These are phyloP conservation scores for Cynocephalus volans DNA, from an alignment of 2,113 vertebrate genomes.

Conservation along the genomic window DNA sequence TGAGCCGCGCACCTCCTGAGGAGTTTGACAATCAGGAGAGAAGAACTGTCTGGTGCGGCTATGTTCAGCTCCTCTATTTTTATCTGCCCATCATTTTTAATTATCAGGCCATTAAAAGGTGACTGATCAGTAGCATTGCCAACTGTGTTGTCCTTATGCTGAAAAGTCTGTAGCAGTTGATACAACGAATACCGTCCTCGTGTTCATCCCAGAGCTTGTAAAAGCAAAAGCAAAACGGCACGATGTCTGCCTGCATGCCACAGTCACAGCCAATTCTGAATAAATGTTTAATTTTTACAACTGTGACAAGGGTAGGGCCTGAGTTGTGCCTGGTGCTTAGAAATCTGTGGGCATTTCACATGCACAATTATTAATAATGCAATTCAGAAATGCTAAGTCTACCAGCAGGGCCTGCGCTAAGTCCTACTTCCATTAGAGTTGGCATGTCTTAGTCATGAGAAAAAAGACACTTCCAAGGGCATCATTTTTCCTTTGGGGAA, in stretches of 20 bases:
- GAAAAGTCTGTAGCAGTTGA: slow-evolving; percentile 64
- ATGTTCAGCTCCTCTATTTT: slow-evolving; percentile 76
- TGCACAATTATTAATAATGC: neutral
- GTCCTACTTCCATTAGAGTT: neutral
- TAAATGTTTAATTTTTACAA: slow-evolving; percentile 22
- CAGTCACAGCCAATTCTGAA: neutral
- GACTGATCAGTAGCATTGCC: slow-evolving; percentile 81
- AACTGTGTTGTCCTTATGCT: slow-evolving; percentile 72
- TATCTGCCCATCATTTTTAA: slow-evolving; percentile 86
- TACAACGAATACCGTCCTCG: neutral
- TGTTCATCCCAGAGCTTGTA: slow-evolving; percentile 65
- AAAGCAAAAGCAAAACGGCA: slow-evolving; percentile 20
- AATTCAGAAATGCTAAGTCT: neutral
- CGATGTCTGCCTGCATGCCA: neutral
- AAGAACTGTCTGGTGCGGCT: slow-evolving; percentile 60
- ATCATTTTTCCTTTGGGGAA: slow-evolving; percentile 31
- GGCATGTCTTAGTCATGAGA: neutral
- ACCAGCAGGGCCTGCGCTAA: neutral
- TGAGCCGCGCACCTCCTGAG: neutral
- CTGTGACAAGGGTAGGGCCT: neutral
- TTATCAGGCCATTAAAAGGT: slow-evolving; percentile 87
- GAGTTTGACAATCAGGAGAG: slow-evolving; percentile 49
- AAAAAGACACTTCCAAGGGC: neutral
- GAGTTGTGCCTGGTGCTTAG: neutral
- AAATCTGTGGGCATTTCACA: neutral